Evolutionary conservation across 1,140 invertebrate species (phyloP), one percentile per base, ranked within the genome.

Genomic region (Diuraphis noxia): DNA sequence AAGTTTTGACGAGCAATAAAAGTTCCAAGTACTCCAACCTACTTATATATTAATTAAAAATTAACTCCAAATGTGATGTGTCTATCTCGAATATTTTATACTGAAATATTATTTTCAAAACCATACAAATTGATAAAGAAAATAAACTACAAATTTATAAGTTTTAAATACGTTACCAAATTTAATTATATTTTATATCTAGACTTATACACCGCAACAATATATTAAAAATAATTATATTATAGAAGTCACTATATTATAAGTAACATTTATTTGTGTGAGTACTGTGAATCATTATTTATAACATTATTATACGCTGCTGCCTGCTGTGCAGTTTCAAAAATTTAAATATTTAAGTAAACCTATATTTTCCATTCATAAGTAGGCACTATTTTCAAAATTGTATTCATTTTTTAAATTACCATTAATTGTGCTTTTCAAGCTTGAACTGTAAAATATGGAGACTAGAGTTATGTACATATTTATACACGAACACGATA

Each of bases 371-470:
- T 38, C 25, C 10, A 3, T 81, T 2, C 36, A 38, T 81, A 43
- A 43, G n/a, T n/a, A n/a, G n/a, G n/a, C n/a, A 81, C 38, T 81
- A 40, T 38, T 38, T 72, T 72, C 30, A 72, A n/a, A 72, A 72
- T 34, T n/a, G 30, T 84, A 34, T 84, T 84, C n/a, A 41, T 17
- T 84, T n/a, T 84, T 43, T 84, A 84, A 84, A 84, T 43, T 19
- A 41, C 41, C 41, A 43, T 43, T n/a, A 43, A 25, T 40, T 25
- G 10, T 30, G 41, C 7, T 84, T 34, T 43, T 30, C 40, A 19
- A 34, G 25, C 82, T 41, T 84, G 30, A 34, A 5, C 56, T 17
- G n/a, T 13, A 17, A n/a, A n/a, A n/a, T n/a, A 13, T 72, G n/a
- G 13, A n/a, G 56, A 72, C 17, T n/a, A 13, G 30, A 72, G 56